These are phyloP conservation scores for Noctuana brunneofusca DNA, from an alignment of 2,888 invertebrate species.

Conservation along the genomic window DNA sequence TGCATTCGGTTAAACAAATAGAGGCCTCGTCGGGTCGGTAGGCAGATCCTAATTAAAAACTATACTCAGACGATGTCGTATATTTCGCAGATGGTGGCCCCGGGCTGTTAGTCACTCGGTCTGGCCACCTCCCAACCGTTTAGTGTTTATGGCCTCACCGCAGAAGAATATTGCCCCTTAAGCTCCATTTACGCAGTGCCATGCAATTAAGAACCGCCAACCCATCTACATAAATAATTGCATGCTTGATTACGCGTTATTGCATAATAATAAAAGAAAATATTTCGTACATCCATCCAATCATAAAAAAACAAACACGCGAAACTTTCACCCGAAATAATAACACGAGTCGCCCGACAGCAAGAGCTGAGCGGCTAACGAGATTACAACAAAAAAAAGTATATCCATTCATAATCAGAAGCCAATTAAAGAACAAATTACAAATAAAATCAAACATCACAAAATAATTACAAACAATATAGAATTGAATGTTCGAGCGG, in stretches of 20 bases:
- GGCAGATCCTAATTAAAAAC: constrained; percentile 78
- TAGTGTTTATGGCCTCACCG: constrained; percentile 56
- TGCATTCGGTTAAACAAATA: constrained; percentile 75
- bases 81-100: constrained; percentile 67
- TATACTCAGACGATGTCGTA: constrained; percentile 69
- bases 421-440: constrained; percentile 75
- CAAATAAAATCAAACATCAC: constrained; percentile 68
- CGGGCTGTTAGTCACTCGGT: constrained; percentile 64
- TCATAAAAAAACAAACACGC: constrained; percentile 25
- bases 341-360: constrained; percentile 41
- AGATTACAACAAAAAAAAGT: constrained; percentile 42
- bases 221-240: constrained; percentile 12
- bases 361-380: constrained; percentile 42
- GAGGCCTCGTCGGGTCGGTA: constrained; percentile 64
- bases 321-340: constrained; percentile 38
- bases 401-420: constrained; percentile 65
- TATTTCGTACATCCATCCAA: not conserved
- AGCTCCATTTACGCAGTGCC: constrained; percentile 35
- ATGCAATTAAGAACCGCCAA: constrained; percentile 22
- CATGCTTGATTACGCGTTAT: constrained; percentile 15
- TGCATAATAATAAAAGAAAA: constrained; percentile 8
- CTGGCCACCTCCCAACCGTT: constrained; percentile 69
- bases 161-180: constrained; percentile 44
- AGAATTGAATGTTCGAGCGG: constrained; percentile 76
- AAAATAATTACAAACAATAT: constrained; percentile 75